Base-by-base conservation (phyloP, 2,888 invertebrate species). In the Apodemia duryi region DNA sequence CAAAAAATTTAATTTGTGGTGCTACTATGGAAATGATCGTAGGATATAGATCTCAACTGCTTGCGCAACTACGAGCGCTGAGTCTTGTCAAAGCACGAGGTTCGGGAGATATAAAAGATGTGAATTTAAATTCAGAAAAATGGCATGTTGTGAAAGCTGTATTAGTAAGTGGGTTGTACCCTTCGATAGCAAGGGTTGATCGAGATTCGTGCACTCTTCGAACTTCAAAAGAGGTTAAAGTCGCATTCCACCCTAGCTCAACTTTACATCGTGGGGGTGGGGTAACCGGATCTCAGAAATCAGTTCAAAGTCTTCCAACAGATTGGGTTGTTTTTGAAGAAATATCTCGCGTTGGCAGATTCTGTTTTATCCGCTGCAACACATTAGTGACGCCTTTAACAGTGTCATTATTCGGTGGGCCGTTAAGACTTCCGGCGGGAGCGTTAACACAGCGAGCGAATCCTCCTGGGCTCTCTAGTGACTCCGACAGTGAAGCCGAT, bases 131-230 rank as follows among this genome's bases (percentile, higher is more conserved):
- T 86, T 95, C 97, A 0, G 95, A 96, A 74, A 95, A 96, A 78
- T 98, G 97, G 97, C 95, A 97, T 11, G 94, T 98, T 65, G 95
- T 99, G 0, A 98, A 98, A 80, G 96, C 97, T 0, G 97, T 97
- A 2, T 89, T 99, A 46, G 95, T 95, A 38, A 96, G 97, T 4
- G 98, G 99, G 0, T 92, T 97, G 67, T 99, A 98, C 85, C 99
- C 99, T 0, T 97, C 97, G 74, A 84, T 99, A 60, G 96, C 96
- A 28, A 93, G 95, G 29, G 94, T 96, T 1, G 95, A 96, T 79
- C 86, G 95, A 13, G 93, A 94, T 32, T 92, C 93, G 38, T 82
- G 86, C 13, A 92, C 93, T 2, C 80, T 97, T 11, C 87, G 95
- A 28, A 95, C 95, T 6, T 94, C 94, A 76, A 95, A 92, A 13